Base-by-base conservation (phyloP, 2,888 invertebrate genomes). In the Noctua pronuba region DNA sequence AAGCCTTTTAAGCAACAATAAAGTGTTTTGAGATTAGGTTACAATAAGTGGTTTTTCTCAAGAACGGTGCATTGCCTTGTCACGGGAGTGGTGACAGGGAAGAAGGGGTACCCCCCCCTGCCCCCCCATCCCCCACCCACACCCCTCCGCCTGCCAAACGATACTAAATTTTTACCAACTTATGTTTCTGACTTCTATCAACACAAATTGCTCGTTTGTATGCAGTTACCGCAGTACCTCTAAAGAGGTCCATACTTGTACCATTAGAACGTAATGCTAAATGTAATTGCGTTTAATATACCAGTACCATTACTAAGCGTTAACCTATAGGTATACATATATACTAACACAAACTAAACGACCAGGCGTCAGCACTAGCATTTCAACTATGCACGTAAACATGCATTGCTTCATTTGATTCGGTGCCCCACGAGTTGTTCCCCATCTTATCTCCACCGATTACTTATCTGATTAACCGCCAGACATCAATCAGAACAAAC, bases 391-490 rank as follows among this genome's bases (percentile, higher is more conserved):
- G 24, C 21, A 52, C 31, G 64, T 75, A 60, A 55, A 72, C 31
- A 74, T 70, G 58, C 76, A 69, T 58, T 73, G 60, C 64, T 65
- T 73, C 31, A 35, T 64, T 84, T 77, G 60, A 55, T 55, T 75
- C 31, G 35, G 60, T 84, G 68, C 62, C 68, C 44, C 46, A 71
- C 38, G 62, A 62, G 52, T 35, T 13, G 66, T 55, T 55, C 67
- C 41, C 44, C 49, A 38, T 41, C 41, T 78, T 81, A 81, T 85
- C 68, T 77, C 11, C 16, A 76, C 24, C 60, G 38, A 75, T 85
- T 77, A 41, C 72, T 74, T 87, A 87, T 77, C 78, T 68, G 70
- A 62, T 75, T 75, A 80, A 76, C 85, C 65, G 52, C 58, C 55
- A 62, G 7, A 46, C 68, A 69, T 72, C 72, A 77, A 71, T 79